Base-by-base conservation (phyloP, 1,140 invertebrate species). In the Euwallacea fornicatus region DNA sequence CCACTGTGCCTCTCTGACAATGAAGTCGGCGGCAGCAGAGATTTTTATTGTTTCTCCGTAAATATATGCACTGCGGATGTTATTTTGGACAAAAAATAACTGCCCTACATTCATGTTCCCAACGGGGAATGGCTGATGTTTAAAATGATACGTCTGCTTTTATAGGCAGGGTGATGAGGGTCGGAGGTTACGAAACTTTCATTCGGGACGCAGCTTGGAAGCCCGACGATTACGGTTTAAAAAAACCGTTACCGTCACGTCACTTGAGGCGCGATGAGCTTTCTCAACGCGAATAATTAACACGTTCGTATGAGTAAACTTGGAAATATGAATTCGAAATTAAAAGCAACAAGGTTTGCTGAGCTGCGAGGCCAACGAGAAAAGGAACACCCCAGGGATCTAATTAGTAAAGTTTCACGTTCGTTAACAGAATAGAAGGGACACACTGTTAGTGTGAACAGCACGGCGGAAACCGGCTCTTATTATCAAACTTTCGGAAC, bases 391-490 rank as follows among this genome's bases (percentile, higher is more conserved):
- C 63, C 53, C 47, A 41, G 71, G 43, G 69, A 72, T 46, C 64
- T 56, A 72, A 72, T 72, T 72, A 72, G 65, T 54, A 67, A 72
- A 72, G 71, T 72, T 72, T 68, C 44, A 13, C 6, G 44, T 61
- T 43, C 66, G 44, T 46, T 44, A 60, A 68, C 56, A 68, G 66
- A 60, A 68, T 21, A 68, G 66, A 67, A 67, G 65, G 65, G 65
- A 67, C 65, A 67, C 65, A 58, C 65, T 54, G 65, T 33, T 55
- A 55, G 55, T 58, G 65, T 67, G 42, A 56, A 67, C 65, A 21
- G 61, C 44, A 47, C n/a, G 11, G 54, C 63, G 63, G 50, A 41
- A 42, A 42, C 7, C 13, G 21, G 61, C 61, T 41, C n/a, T 54
- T 65, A 54, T 65, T 65, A 65, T 65, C 10, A 65, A 65, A 65